phyloP scores from a whole-genome alignment of 2,797 vertebrate genomes.

The Gymnothorax javanicus region DNA sequence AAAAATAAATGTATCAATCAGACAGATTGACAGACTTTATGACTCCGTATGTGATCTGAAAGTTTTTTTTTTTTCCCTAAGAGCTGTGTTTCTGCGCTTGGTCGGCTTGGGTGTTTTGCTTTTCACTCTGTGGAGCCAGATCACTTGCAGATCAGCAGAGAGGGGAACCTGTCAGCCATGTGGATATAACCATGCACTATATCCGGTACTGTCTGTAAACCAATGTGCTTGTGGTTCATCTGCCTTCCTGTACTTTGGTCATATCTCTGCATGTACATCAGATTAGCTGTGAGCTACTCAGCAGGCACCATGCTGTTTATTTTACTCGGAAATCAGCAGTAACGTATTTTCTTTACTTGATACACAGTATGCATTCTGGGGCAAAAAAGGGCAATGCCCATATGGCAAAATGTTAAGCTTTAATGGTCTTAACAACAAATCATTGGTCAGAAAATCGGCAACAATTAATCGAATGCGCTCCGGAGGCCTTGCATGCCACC shows the following conservation, averaged over 20 bases:
- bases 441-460: no score
- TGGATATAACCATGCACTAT: conserved; percentile 66
- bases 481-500: no score
- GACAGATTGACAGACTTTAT: background rate
- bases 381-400: no score
- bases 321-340: background rate
- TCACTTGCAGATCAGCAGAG: conserved; percentile 69
- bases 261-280: background rate
- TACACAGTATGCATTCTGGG: background rate
- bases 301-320: background rate
- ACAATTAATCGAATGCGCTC: no score
- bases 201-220: conserved; percentile 68
- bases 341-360: background rate
- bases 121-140: conserved; percentile 77
- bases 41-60: background rate
- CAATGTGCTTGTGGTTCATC: background rate
- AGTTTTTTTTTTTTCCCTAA: conserved; percentile 41
- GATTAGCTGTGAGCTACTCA: background rate
- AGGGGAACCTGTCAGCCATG: conserved; percentile 55
- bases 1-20: no score
- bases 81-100: conserved; percentile 81
- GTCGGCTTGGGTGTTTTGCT: conserved; percentile 78
- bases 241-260: background rate
- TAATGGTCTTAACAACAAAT: no score
- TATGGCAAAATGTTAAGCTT: no score